Evolutionary conservation across 2,888 invertebrate species (phyloP), one percentile per base, ranked within the genome.

Genomic region (Argyresthia goedartella): DNA sequence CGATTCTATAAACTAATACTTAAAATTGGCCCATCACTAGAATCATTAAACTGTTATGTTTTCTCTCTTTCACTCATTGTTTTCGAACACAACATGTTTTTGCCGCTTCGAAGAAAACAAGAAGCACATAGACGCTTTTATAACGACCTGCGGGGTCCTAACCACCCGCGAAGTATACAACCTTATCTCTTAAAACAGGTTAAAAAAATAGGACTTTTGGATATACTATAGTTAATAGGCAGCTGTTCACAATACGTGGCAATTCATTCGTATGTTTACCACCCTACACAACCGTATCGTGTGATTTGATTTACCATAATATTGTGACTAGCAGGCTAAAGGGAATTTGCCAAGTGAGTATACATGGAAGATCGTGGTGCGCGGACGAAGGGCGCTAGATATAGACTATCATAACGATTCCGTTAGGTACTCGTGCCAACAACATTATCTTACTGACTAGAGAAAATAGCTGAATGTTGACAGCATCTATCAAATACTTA

Each of bases 171-270:
- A 80, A 78, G 69, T 79, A 80, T 82, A 81, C 67, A 77, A 74
- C 68, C 82, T 82, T 85, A 85, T 81, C 73, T 74, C 78, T 78
- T 76, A 82, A 84, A 85, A 85, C 73, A 84, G 85, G 80, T 74
- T 85, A 85, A 85, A 85, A 85, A 85, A 85, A 85, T 84, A 85
- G 85, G 84, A 84, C 75, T 79, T 79, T 82, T 84, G 85, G 85
- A 80, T 82, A 80, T 76, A 76, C 69, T 76, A 77, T 67, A 71
- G 71, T 61, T 57, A 62, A 61, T 55, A 60, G 63, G 63, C 62
- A 58, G 57, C 54, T n/a, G 49, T 16, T 34, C 14, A 49, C 16
- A 43, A 42, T 48, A 48, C 25, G 25, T 8, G 14, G 10, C 15
- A 44, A 8, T 44, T 46, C 39, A 39, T 11, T 11, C 39, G n/a